Evolutionary conservation across 2,888 invertebrate species (phyloP), one percentile per base, ranked within the genome.

Genomic region (Spatulosminthurus flaviceps): DNA sequence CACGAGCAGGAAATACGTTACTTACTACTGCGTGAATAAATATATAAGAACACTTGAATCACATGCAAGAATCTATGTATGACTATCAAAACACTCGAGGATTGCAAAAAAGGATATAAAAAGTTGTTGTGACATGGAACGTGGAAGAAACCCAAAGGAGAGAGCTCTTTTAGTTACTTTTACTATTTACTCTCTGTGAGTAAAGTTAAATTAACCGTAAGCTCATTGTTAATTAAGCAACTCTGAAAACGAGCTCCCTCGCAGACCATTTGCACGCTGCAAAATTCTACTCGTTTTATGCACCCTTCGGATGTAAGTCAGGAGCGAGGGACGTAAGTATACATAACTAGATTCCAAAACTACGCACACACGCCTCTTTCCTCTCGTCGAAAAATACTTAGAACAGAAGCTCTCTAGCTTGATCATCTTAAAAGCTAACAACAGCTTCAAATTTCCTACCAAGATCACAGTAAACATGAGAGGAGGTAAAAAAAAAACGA

Each of bases 231-330:
- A 64, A 64, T 64, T 64, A 64, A 64, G 64, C 24, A 21, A 24
- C 26, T 13, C 74, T 61, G 51, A 29, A 51, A 73, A 21, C 19
- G 29, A 60, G 64, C 24, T 64, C 64, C 22, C 60, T 60, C 16
- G 60, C 60, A 60, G 60, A 60, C 60, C 60, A 60, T 60, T 60
- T 60, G 60, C 60, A 60, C 60, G 60, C 60, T 60, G 60, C 60
- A 60, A 60, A 60, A 60, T 60, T 60, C 60, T 60, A 60, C 60
- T 9, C 60, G 5, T 21, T 60, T 60, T 34, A 34, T 34, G 9
- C 9, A 34, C 9, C 34, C 9, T 9, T 4, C 9, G 34, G 9
- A 34, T 4, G 9, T 34, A 9, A 34, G 9, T 9, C 4, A 34
- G 34, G 9, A 34, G 34, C 34, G 9, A 34, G 34, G 34, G 9